Base-by-base conservation (phyloP, 2,113 vertebrate genomes). In the Hippocampus guttulatus region DNA sequence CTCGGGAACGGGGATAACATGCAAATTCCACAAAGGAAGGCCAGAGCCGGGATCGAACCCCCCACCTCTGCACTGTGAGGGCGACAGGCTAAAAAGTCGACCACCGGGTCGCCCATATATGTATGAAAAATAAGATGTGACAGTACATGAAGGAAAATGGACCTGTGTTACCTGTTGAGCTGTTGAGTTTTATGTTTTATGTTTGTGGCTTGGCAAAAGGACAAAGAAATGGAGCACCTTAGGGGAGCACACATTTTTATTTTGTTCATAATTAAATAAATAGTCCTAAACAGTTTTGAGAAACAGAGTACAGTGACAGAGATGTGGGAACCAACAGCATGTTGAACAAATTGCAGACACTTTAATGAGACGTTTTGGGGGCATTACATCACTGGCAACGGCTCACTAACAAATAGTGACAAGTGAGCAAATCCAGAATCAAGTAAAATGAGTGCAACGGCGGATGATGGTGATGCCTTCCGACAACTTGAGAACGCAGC, bases 401-500 rank as follows among this genome's bases (percentile, higher is more conserved):
- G 43, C 83, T 73, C 73, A 71, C 70, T 70, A 76, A 83, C 67
- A 78, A 83, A 70, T 21, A 30, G 73, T 58, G 73, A 78, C 76
- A 67, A 74, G 67, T 68, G 83, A 60, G 81, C 69, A 77, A 69
- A 77, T 73, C 67, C 14, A 52, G 61, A 73, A 66, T 40, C 38
- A 41, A 77, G 75, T 82, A 60, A 67, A 70, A 63, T 64, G 78
- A 79, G 68, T 1, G 73, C 3, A 67, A 75, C 74, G 76, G 71
- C 75, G 38, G 55, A 76, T 16, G 49, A 74, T 8, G 55, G 23
- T 52, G 72, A 88, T 84, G 72, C 8, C 47, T 68, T 78, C 70
- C 71, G 86, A 87, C 86, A 86, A 81, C 71, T 52, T 18, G 45
- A 74, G 41, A 65, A 65, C 69, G 61, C 75, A 81, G 57, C 57